These are phyloP conservation scores for Globia sparganii DNA, from an alignment of 2,888 invertebrate species.

Conservation along the genomic window DNA sequence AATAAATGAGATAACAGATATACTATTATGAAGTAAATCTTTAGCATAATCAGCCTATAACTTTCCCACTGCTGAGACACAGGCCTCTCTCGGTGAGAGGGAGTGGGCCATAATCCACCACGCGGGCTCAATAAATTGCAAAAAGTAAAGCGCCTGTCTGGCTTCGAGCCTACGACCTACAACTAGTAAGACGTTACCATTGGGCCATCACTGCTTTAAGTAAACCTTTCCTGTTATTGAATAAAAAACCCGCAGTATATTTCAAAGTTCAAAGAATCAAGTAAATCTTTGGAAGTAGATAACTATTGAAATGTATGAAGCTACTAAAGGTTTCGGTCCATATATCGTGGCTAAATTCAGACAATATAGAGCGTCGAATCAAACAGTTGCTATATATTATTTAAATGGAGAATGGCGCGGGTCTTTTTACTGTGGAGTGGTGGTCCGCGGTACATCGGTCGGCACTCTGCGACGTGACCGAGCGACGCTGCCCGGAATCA, in stretches of 20 bases:
- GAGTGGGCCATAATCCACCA: background rate
- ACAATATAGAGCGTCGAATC: constrained; percentile 74
- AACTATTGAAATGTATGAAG: constrained; percentile 29
- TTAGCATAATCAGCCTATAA: no score
- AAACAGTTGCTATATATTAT: constrained; percentile 87
- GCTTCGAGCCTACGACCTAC: background rate
- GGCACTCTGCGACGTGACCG: constrained; percentile 89
- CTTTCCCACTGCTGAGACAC: background rate
- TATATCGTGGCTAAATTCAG: constrained; percentile 59
- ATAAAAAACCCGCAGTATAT: background rate
- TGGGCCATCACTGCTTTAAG: background rate
- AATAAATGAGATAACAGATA: constrained; percentile 17
- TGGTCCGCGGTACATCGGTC: constrained; percentile 88
- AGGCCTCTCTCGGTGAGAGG: background rate
- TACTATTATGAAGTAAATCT: background rate
- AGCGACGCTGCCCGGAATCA: constrained; percentile 77
- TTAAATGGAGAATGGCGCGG: constrained; percentile 84
- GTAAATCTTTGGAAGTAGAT: constrained; percentile 9
- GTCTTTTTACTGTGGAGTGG: constrained; percentile 87
- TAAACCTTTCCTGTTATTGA: background rate
- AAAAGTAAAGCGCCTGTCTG: background rate
- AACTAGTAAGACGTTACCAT: background rate
- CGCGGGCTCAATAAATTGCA: background rate
- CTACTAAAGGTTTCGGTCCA: constrained; percentile 54
- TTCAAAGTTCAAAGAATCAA: background rate